Evolutionary conservation across 2,113 vertebrate species (phyloP), one percentile per base, ranked within the genome.

Genomic region (Nibea coibor): DNA sequence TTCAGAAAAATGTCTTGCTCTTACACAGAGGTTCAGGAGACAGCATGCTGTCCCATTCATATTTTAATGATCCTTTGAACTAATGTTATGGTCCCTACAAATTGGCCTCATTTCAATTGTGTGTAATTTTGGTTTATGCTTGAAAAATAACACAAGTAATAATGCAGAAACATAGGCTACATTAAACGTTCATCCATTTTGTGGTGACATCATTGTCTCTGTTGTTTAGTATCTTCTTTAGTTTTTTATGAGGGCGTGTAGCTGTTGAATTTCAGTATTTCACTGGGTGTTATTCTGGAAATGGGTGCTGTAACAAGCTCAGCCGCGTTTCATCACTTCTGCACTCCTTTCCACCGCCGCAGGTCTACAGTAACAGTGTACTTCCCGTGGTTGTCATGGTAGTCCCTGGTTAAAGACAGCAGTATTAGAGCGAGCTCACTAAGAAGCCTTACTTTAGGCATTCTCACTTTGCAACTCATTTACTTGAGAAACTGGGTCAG

Each of bases 401-500:
- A 78, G 63, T 86, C 88, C 57, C 81, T 80, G 80, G 67, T 87
- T 85, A 67, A 84, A 87, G 82, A 81, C 77, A 42, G n/a, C 48
- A 17, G 53, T 26, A 57, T 42, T 24, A 56, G 22, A 85, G 73
- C 10, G n/a, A 78, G 80, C 80, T 80, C 15, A 6, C 82, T 89
- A 89, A 88, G 39, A 89, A 89, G 77, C 78, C 81, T 87, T 74
- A 83, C 90, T 92, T 86, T 35, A 92, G 91, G 89, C 91, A 63
- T 56, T 85, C 47, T 88, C 81, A 82, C 83, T 92, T 91, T 87
- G 75, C 63, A 91, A 79, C 89, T 87, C 54, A 58, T 81, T 81
- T 91, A 76, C 81, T 83, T 78, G 53, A 83, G 80, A 94, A 93
- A 93, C 82, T 94, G 77, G 93, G 91, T 93, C 92, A 94, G 78